These are phyloP conservation scores for Pteromalus puparum DNA, from an alignment of 1,140 invertebrate species.

Conservation along the genomic window DNA sequence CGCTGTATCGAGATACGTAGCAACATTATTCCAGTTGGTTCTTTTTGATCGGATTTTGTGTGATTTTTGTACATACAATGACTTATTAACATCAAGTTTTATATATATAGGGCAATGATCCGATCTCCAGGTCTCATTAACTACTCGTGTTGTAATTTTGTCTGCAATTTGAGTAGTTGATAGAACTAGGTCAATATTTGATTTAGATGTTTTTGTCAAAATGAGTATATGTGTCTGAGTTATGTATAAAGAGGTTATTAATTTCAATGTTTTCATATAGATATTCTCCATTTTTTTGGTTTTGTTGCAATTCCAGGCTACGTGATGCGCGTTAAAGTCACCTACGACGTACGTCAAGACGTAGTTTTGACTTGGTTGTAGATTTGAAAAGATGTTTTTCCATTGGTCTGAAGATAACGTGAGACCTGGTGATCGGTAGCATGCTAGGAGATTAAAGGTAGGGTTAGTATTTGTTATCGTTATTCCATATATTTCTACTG, in stretches of 20 bases:
- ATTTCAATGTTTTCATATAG: neutral
- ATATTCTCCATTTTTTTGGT: constrained; percentile 27
- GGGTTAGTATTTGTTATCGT: neutral
- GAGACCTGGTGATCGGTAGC: constrained; percentile 33
- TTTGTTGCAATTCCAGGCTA: constrained; percentile 36
- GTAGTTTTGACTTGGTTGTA: neutral
- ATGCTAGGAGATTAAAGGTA: neutral
- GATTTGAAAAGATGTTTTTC: constrained; percentile 13
- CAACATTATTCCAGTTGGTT: neutral
- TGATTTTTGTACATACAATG: neutral
- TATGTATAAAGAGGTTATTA: neutral
- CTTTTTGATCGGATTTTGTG: neutral
- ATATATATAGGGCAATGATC: constrained; percentile 29
- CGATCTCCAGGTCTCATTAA: constrained; percentile 2
- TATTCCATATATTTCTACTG: constrained; percentile 24
- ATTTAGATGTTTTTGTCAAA: constrained; percentile 6
- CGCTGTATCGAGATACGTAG: neutral
- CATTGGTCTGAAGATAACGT: neutral
- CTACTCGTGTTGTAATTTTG: neutral
- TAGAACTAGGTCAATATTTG: neutral
- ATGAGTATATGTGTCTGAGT: neutral
- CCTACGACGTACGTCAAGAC: constrained; percentile 41
- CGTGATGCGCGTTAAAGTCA: constrained; percentile 47
- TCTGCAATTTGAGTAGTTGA: neutral
- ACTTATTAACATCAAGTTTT: neutral